Evolutionary conservation across 2,113 vertebrate genomes (phyloP).

Genomic region (Hippocampus zosterae): DNA sequence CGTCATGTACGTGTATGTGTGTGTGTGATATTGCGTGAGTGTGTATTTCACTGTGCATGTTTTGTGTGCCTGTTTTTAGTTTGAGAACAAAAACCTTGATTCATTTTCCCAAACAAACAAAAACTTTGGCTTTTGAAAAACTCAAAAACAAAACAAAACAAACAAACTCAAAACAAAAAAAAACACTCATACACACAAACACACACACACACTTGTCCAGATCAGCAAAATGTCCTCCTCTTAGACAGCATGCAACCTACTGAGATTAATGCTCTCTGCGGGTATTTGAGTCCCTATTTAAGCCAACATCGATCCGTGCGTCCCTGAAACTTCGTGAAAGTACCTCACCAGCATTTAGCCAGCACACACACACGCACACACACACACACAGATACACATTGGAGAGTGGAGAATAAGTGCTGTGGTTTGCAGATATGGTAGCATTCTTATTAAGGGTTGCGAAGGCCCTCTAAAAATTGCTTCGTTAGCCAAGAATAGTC

Average conservation of each 20-base stretch:
- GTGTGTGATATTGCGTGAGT: too few relatives aligned
- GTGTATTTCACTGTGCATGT: too few relatives aligned
- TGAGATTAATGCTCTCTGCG: constrained; percentile 65
- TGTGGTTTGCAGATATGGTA: constrained; percentile 52
- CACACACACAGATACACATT: constrained; percentile 31
- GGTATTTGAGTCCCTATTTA: constrained; percentile 67
- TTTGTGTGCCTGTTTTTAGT: too few relatives aligned
- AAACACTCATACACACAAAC: background rate
- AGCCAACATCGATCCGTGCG: constrained; percentile 58
- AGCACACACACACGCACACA: constrained; percentile 29
- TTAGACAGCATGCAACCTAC: constrained; percentile 51
- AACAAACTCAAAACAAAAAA: background rate
- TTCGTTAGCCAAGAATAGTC: constrained; percentile 16
- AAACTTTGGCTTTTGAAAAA: background rate
- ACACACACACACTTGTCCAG: background rate
- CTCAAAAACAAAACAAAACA: too few relatives aligned
- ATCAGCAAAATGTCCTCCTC: constrained; percentile 53
- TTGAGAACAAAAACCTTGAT: too few relatives aligned
- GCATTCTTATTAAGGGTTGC: constrained; percentile 40
- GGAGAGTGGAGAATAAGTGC: constrained; percentile 36
- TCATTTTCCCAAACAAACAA: background rate
- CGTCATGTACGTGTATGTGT: too few relatives aligned
- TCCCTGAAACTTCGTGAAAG: constrained; percentile 65
- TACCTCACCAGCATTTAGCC: constrained; percentile 64
- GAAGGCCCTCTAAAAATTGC: constrained; percentile 18